A percentile compares a stretch with the other conserved stretches of the same genome.
Evolutionary conservation across 2,888 invertebrate genomes (phyloP).

Genomic region (Synanthedon tipuliformis): DNA sequence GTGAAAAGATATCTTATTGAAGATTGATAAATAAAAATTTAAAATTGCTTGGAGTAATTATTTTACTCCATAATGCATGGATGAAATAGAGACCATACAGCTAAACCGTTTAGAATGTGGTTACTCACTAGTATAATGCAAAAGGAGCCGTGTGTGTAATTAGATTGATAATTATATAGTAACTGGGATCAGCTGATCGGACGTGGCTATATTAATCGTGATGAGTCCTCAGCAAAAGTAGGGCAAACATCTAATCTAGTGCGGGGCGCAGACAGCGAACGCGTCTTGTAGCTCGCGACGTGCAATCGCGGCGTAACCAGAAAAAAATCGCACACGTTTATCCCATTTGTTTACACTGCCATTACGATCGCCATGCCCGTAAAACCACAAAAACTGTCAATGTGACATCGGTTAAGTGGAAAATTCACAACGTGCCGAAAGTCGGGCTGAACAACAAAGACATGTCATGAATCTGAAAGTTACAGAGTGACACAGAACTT

Average conservation of each 20-base stretch:
- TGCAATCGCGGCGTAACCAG: constrained; percentile 28
- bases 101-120: neutral
- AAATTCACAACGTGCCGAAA: constrained; percentile 38
- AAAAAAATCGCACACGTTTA: constrained; percentile 27
- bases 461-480: constrained; percentile 53
- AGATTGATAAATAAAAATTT: too few species aligned
- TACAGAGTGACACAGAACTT: constrained; percentile 35
- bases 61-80: neutral
- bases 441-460: constrained; percentile 56
- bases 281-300: constrained; percentile 27
- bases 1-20: neutral
- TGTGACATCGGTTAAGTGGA: constrained; percentile 33
- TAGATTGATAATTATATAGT: constrained; percentile 11
- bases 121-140: neutral
- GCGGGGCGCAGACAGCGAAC: constrained; percentile 23
- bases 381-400: constrained; percentile 35
- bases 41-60: too few species aligned
- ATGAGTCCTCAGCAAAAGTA: constrained; percentile 59
- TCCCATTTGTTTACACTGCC: constrained; percentile 54
- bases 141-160: neutral
- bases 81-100: neutral
- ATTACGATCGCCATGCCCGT: constrained; percentile 28
- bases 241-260: constrained; percentile 59
- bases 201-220: constrained; percentile 63
- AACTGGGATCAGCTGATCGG: constrained; percentile 63